Percentiles rank a stretch among this genome's conserved stretches.
Evolutionary conservation across 2,888 invertebrate species (phyloP).

Genomic region (Himalopsyche kuldschensis): DNA sequence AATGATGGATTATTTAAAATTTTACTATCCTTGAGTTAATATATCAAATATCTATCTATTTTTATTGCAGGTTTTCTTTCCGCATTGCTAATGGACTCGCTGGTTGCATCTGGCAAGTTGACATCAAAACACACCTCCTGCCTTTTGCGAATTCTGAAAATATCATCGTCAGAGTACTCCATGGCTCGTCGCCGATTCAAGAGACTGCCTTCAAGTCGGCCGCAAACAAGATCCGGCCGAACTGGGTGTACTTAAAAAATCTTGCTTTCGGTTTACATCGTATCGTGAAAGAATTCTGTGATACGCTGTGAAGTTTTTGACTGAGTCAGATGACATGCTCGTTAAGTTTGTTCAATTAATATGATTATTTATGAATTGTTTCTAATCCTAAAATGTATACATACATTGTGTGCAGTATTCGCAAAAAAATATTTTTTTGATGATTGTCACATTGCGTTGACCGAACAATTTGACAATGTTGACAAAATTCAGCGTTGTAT

Average conservation of each 20-base stretch:
- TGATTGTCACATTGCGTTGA: too few species aligned
- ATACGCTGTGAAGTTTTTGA: background rate
- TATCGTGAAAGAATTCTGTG: background rate
- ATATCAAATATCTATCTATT: background rate
- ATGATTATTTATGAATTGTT: background rate
- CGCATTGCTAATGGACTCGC: conserved; percentile 9
- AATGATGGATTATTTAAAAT: too few species aligned
- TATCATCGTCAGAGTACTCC: conserved; percentile 3
- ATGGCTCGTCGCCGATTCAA: conserved; percentile 5
- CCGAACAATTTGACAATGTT: too few species aligned
- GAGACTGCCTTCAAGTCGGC: conserved; percentile 5
- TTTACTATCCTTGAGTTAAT: too few species aligned
- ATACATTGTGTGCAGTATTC: too few species aligned
- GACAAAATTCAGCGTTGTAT: too few species aligned
- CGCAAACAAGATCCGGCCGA: background rate
- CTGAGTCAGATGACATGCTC: background rate
- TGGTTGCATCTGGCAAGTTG: conserved; percentile 27
- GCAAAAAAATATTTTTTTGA: too few species aligned
- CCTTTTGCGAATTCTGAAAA: conserved; percentile 16
- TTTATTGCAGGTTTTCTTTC: conserved; percentile 29
- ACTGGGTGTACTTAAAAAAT: conserved; percentile 22
- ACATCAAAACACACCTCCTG: conserved; percentile 1
- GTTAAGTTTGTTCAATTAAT: background rate
- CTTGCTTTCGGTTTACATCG: conserved; percentile 8
- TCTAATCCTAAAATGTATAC: too few species aligned